Evolutionary conservation across 2,888 invertebrate genomes (phyloP), one percentile per base, ranked within the genome.

Genomic region (Trisateles emortualis): DNA sequence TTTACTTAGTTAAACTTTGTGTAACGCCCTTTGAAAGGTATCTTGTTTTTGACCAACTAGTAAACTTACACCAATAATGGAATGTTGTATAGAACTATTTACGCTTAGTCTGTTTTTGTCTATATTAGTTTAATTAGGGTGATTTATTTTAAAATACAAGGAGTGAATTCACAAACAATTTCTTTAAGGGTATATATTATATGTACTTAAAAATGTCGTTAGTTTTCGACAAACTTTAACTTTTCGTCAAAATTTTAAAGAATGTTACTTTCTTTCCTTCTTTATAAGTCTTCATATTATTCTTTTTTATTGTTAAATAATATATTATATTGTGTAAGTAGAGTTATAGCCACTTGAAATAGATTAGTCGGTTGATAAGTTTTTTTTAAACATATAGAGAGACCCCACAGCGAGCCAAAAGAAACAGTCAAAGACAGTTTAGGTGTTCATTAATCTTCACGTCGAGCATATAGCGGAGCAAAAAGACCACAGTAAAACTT

Each of bases 1-100:
- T 72, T 70, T 74, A 74, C 78, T 77, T 71, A 67, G 68, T 61
- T 68, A 61, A 76, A 76, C 70, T 78, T 77, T 67, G 64, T 62
- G 38, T 43, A 52, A 59, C 64, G 64, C 63, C 65, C 67, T 68
- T 70, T 59, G 43, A 30, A 48, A 68, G 53, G 59, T 68, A 62
- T 52, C 22, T 47, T 33, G 47, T 42, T 59, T 57, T 42, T 26
- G 43, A 52, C 43, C 49, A 30, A 48, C 38, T 47, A 39, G 29
- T 49, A 54, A 53, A 54, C 35, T 45, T 39, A 45, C 52, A 62
- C 49, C 24, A 35, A 26, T 36, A 48, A 10, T 33, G 6, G 11
- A 33, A 33, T 33, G 4, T 33, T 14, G 33, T 14, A 6, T 6
- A 14, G 0, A 9, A 8, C 14, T 13, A 8, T 33, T 13, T 33